Base-by-base conservation (phyloP, 2,797 vertebrate species). In the Tapera naevia region DNA sequence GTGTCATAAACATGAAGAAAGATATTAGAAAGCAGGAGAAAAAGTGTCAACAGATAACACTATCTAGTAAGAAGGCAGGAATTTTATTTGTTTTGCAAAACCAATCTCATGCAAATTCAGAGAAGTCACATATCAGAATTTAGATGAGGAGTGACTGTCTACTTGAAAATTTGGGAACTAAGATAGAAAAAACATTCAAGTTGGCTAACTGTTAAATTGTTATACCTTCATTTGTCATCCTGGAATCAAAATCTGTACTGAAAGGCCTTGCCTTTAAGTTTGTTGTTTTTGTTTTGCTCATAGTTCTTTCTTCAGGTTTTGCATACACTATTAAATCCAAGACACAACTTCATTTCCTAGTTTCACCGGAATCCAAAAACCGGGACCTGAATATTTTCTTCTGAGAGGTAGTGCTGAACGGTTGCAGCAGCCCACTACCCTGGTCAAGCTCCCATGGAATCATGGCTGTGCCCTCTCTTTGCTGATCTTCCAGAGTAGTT, bases 341-440 rank as follows among this genome's bases (percentile, higher is more conserved):
- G 32, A 7, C 25, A 53, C 30, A 61, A 3, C 28, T 83, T 71
- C 35, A 58, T 90, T 92, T 80, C 23, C 19, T 58, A 9, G 13
- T 58, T 90, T 90, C 17, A 28, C 18, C 27, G 43, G 18, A 66
- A 32, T 53, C 27, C 12, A 41, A 84, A 86, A 81, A 6, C 8
- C 64, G 90, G n/a, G 17, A 65, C 22, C 0, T 0, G 43, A 66
- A 5, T 78, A 72, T 91, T 86, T 94, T 88, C 35, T 76, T 91
- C 53, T 27, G 27, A 81, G 54, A 78, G 13, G 15, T 0, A 0
- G 35, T 27, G 41, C 24, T 0, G 0, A 53, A 61, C 17, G 51
- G 7, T 46, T 72, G 27, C 0, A 2, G 27, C 37, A 75, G 37
- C 46, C n/a, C 33, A 39, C 46, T 0, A 0, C 21, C 13, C 27